phyloP scores from a whole-genome alignment of 2,888 invertebrate species.

The Podotricha telesiphe region DNA sequence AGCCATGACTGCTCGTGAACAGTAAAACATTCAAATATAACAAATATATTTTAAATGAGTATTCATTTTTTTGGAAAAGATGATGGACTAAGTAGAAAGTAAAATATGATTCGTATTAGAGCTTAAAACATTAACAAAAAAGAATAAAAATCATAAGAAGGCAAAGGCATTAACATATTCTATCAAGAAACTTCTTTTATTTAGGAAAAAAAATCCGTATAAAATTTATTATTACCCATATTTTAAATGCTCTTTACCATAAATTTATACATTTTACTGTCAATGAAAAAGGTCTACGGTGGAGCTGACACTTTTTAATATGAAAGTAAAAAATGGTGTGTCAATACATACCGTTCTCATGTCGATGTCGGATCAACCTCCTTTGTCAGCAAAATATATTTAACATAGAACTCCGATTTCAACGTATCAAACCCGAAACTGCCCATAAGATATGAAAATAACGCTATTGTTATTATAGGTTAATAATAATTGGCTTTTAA shows the following conservation, averaged over 20 bases:
- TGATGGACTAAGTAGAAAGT: too few species aligned
- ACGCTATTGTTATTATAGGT: conserved; percentile 8
- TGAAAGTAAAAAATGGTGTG: conserved; percentile 71
- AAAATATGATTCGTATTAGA: too few species aligned
- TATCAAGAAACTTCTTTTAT: too few species aligned
- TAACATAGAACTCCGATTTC: conserved; percentile 25
- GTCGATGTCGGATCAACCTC: conserved; percentile 58
- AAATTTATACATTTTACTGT: conserved; percentile 72
- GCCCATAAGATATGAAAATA: conserved; percentile 12
- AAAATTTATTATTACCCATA: background rate
- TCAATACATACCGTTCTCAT: conserved; percentile 47
- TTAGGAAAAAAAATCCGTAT: too few species aligned
- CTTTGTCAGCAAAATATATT: conserved; percentile 50
- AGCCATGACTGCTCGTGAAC: too few species aligned
- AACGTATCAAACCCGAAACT: conserved; percentile 7
- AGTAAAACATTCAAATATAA: too few species aligned
- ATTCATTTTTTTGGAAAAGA: too few species aligned
- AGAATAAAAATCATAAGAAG: too few species aligned
- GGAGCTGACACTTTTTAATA: conserved; percentile 73
- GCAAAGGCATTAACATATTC: too few species aligned
- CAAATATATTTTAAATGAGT: too few species aligned
- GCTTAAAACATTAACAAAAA: too few species aligned
- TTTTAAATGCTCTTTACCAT: conserved; percentile 42
- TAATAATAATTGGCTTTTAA: conserved; percentile 19
- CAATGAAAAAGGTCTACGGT: conserved; percentile 75